These are phyloP conservation scores for Homarus gammarus DNA, from an alignment of 2,888 invertebrate genomes.

Conservation along the genomic window DNA sequence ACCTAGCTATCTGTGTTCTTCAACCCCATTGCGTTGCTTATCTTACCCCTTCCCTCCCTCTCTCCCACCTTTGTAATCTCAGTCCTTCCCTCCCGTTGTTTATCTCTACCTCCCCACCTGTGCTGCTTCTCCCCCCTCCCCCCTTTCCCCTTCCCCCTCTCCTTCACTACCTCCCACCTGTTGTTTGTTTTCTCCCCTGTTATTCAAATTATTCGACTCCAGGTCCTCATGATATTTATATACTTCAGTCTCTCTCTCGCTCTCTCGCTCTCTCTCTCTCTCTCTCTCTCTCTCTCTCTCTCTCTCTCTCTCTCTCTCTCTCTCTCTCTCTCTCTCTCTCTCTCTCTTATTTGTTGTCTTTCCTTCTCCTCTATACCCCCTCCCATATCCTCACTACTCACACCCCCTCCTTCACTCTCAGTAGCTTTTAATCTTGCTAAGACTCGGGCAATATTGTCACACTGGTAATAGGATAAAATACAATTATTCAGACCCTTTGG, in stretches of 20 bases:
- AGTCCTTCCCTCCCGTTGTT: not conserved
- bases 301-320: slow-evolving; percentile 14
- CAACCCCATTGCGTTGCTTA: not conserved
- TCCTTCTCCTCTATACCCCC: not conserved
- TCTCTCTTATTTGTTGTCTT: not conserved
- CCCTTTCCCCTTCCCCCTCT: too few species aligned
- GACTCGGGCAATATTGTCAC: too few species aligned
- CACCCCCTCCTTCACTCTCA: not conserved
- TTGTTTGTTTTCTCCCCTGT: too few species aligned
- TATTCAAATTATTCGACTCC: too few species aligned
- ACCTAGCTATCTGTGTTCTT: not conserved
- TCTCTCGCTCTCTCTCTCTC: not conserved
- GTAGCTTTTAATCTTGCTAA: too few species aligned
- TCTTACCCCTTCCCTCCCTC: not conserved
- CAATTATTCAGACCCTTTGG: too few species aligned
- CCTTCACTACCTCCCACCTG: too few species aligned
- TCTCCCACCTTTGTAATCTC: not conserved
- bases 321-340: slow-evolving; percentile 24
- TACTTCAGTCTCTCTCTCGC: not conserved
- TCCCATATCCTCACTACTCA: not conserved
- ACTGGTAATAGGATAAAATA: too few species aligned
- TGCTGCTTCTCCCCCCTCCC: not conserved
- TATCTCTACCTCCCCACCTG: not conserved
- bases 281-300: too few species aligned
- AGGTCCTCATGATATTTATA: too few species aligned